These are phyloP conservation scores for Drosophila demipolita DNA, from an alignment of 2,888 invertebrate genomes.

Conservation along the genomic window DNA sequence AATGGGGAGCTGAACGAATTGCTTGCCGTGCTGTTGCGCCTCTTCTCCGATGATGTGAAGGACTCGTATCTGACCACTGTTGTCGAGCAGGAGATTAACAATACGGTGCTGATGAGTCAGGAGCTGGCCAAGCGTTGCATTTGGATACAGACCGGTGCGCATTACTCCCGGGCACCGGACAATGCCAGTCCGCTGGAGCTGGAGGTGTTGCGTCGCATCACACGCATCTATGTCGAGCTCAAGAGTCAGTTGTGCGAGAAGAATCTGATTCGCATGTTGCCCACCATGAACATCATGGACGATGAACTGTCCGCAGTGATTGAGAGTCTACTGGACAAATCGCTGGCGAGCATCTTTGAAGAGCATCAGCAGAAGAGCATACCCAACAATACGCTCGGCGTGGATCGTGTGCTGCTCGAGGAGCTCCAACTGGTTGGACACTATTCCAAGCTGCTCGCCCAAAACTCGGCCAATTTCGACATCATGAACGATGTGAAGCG, in stretches of 20 bases:
- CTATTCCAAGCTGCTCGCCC: conserved; percentile 89
- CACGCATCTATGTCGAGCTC: conserved; percentile 90
- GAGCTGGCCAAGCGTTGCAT: conserved; percentile 92
- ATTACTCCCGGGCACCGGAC: conserved; percentile 86
- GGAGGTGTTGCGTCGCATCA: conserved; percentile 89
- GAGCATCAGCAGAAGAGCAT: conserved; percentile 88
- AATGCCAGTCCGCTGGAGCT: conserved; percentile 87
- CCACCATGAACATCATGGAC: conserved; percentile 82
- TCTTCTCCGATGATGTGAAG: conserved; percentile 91
- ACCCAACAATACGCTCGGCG: conserved; percentile 89
- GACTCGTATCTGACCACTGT: conserved; percentile 93
- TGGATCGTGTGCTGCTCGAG: conserved; percentile 89
- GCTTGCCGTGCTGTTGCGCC: conserved; percentile 89
- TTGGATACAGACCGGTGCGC: conserved; percentile 90
- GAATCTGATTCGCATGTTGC: conserved; percentile 88
- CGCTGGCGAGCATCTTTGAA: conserved; percentile 89
- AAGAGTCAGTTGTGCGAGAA: conserved; percentile 91
- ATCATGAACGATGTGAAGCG: conserved; percentile 83
- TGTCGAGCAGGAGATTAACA: conserved; percentile 93
- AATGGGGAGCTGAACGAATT: conserved; percentile 87
- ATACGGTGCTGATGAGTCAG: conserved; percentile 92
- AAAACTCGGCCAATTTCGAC: conserved; percentile 86
- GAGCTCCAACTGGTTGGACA: conserved; percentile 89
- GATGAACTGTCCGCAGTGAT: conserved; percentile 87
- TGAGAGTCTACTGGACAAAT: conserved; percentile 88